A percentile compares a stretch with the other conserved stretches of the same genome.
These are phyloP conservation scores for Digitonthophagus gazella DNA, from an alignment of 2,888 invertebrate species.

Conservation along the genomic window DNA sequence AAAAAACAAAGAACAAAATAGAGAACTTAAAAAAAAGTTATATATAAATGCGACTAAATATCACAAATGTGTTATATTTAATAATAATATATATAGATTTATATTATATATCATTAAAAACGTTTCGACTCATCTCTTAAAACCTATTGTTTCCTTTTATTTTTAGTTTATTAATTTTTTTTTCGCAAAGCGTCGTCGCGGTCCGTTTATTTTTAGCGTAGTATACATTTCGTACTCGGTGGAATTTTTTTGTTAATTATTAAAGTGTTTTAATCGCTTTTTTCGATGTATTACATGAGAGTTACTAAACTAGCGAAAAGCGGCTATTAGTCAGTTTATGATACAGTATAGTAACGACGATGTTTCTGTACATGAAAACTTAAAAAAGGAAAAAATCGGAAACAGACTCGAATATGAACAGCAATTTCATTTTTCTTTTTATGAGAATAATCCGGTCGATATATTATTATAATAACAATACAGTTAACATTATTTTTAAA, in stretches of 20 bases:
- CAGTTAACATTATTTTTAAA: not conserved
- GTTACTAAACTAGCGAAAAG: not conserved
- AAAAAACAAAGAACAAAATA: conserved; percentile 23
- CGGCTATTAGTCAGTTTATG: not conserved
- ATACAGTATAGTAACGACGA: not conserved
- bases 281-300: not conserved
- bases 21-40: conserved; percentile 26
- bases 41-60: conserved; percentile 36
- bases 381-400: not conserved
- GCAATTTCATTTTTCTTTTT: too few species aligned
- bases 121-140: conserved; percentile 16
- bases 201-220: not conserved
- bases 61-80: conserved; percentile 34
- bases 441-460: not conserved
- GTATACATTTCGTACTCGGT: not conserved
- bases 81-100: conserved; percentile 21
- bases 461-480: not conserved
- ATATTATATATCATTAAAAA: conserved; percentile 15
- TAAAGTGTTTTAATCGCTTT: not conserved
- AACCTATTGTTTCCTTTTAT: conserved; percentile 8
- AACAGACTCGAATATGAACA: not conserved
- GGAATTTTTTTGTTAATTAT: not conserved
- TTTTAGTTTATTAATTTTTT: conserved; percentile 1
- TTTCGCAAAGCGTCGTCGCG: not conserved
- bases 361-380: not conserved